Conservation (phyloP, 2,797 vertebrate genomes). For the Mionectes olivaceus region DNA sequence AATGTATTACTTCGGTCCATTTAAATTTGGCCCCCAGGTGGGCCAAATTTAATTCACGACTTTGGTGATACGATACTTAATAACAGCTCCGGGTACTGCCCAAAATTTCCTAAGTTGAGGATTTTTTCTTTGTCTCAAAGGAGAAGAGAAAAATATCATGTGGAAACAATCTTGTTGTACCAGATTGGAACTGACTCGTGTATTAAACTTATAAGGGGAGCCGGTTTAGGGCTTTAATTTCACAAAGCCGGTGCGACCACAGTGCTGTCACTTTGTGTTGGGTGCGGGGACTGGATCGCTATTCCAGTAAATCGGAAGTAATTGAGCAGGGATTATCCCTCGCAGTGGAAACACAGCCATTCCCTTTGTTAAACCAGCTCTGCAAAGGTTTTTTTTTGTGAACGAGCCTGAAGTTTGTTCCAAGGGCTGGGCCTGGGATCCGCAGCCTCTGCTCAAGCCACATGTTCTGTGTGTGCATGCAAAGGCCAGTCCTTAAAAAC, state of each 20-base stretch:
- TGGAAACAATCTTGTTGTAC: neutral
- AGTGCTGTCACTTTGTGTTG: neutral
- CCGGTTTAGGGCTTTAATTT: neutral
- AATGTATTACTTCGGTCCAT: neutral
- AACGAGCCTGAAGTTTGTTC: neutral
- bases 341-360: neutral
- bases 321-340: neutral
- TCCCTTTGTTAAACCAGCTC: neutral
- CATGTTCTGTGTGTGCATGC: neutral
- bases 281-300: neutral
- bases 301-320: neutral
- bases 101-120: accelerated
- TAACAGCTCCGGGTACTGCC: neutral
- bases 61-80: accelerated
- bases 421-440: neutral
- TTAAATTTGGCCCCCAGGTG: neutral
- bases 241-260: neutral
- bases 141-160: neutral
- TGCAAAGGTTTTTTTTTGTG: neutral
- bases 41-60: neutral
- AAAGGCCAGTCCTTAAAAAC: neutral
- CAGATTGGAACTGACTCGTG: neutral
- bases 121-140: neutral
- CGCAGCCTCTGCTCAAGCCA: neutral
- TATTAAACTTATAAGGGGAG: neutral